Conservation (phyloP, 2,888 invertebrate genomes). For the Hoplodrina ambigua region DNA sequence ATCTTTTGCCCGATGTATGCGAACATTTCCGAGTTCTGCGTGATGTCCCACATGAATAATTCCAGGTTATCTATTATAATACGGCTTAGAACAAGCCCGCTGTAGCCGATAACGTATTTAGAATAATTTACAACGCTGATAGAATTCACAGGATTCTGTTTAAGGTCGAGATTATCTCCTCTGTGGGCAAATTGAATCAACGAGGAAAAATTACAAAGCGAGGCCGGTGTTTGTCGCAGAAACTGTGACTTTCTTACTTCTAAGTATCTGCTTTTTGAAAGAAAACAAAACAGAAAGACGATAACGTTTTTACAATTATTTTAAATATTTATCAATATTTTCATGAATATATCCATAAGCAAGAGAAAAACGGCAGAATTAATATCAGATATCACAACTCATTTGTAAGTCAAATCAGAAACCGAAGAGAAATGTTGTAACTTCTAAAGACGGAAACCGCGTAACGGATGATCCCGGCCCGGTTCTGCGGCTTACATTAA, state of each 20-base stretch:
- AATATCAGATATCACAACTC: slow-evolving; percentile 38
- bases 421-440: slow-evolving; percentile 44
- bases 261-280: slow-evolving; percentile 3
- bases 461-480: slow-evolving; percentile 36
- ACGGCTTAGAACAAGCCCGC: slow-evolving; percentile 52
- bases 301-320: background rate
- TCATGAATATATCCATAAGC: background rate
- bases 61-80: slow-evolving; percentile 66
- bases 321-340: background rate
- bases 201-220: slow-evolving; percentile 42
- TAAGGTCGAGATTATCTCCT: slow-evolving; percentile 52
- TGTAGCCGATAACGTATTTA: slow-evolving; percentile 60
- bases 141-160: slow-evolving; percentile 49
- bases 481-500: slow-evolving; percentile 46
- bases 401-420: slow-evolving; percentile 53
- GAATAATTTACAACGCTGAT: slow-evolving; percentile 65
- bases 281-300: background rate
- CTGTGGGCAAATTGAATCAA: slow-evolving; percentile 44
- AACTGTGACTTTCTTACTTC: slow-evolving; percentile 19
- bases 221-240: slow-evolving; percentile 28
- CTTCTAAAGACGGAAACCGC: slow-evolving; percentile 50
- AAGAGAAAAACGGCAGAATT: slow-evolving; percentile 27
- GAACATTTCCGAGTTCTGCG: slow-evolving; percentile 58
- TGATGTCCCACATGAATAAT: slow-evolving; percentile 72
- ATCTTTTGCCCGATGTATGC: slow-evolving; percentile 58